Conservation (phyloP, 2,113 vertebrate genomes). For the Psammodynastes pulverulentus region DNA sequence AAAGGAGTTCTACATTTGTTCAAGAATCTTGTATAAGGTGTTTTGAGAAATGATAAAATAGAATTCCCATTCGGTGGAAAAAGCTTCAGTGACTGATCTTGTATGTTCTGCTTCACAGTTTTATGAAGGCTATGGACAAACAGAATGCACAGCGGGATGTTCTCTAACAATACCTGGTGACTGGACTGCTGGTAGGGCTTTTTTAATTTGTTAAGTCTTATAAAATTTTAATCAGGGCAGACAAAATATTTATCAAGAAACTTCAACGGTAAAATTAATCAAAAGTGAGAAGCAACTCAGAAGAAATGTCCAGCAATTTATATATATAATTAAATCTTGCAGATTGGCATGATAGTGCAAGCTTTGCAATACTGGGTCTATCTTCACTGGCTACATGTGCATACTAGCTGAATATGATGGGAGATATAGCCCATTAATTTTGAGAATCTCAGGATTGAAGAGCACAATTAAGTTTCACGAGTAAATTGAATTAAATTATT, state of each 20-base stretch:
- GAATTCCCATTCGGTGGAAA: neutral
- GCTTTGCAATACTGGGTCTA: neutral
- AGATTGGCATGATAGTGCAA: neutral
- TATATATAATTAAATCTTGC: neutral
- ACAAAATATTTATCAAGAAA: neutral
- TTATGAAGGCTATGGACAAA: conserved; percentile 98
- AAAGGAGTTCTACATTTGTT: neutral
- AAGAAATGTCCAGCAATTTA: neutral
- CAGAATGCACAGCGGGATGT: conserved; percentile 92
- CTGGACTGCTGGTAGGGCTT: conserved; percentile 88
- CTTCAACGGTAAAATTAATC: neutral
- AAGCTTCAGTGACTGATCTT: neutral
- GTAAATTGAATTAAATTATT: neutral
- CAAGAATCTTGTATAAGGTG: neutral
- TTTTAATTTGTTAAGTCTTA: neutral
- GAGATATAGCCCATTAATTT: neutral
- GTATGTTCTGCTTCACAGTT: conserved; percentile 74
- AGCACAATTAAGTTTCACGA: neutral
- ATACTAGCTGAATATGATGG: neutral
- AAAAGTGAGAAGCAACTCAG: neutral
- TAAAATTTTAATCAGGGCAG: neutral
- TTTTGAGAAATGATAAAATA: neutral
- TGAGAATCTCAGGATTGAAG: neutral
- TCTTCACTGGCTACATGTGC: neutral
- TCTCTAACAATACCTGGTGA: conserved; percentile 87